Evolutionary conservation across 2,888 invertebrate species (phyloP).

Genomic region (Ochropacha duplaris): DNA sequence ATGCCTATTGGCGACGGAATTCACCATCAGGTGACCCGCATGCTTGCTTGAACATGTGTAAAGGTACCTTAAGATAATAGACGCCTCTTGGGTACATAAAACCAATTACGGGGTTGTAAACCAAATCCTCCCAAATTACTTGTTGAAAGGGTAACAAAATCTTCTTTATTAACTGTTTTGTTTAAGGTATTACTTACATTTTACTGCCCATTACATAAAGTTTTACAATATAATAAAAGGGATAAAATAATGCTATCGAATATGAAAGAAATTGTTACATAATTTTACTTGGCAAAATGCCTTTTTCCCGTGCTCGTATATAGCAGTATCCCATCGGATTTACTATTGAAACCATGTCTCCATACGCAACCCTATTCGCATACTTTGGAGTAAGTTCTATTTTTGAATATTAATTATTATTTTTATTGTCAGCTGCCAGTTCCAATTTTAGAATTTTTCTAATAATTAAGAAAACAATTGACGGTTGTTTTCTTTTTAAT

Average conservation of each 20-base stretch:
- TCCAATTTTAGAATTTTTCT: neutral
- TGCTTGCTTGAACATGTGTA: too few species aligned
- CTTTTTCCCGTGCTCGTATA: slow-evolving; percentile 36
- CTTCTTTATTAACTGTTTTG: too few species aligned
- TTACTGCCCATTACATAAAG: neutral
- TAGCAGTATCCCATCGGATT: slow-evolving; percentile 52
- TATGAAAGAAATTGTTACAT: neutral
- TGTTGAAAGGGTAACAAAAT: neutral
- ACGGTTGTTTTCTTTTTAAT: neutral
- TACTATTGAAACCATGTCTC: slow-evolving; percentile 59
- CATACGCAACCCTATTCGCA: slow-evolving; percentile 40
- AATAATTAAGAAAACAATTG: neutral
- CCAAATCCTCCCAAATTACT: too few species aligned
- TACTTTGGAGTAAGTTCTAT: slow-evolving; percentile 64
- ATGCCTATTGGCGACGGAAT: too few species aligned
- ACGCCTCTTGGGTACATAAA: too few species aligned
- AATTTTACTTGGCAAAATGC: slow-evolving; percentile 58
- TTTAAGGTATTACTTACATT: neutral
- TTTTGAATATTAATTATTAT: slow-evolving; percentile 8
- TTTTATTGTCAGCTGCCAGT: neutral
- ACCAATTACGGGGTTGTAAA: too few species aligned
- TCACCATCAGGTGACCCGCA: too few species aligned
- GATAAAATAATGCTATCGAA: neutral
- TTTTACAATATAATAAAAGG: neutral
- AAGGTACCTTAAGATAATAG: too few species aligned